Percentiles rank a stretch among this genome's conserved stretches.
These are phyloP conservation scores for Salminus brasiliensis DNA, from an alignment of 2,113 vertebrate species.

Conservation along the genomic window DNA sequence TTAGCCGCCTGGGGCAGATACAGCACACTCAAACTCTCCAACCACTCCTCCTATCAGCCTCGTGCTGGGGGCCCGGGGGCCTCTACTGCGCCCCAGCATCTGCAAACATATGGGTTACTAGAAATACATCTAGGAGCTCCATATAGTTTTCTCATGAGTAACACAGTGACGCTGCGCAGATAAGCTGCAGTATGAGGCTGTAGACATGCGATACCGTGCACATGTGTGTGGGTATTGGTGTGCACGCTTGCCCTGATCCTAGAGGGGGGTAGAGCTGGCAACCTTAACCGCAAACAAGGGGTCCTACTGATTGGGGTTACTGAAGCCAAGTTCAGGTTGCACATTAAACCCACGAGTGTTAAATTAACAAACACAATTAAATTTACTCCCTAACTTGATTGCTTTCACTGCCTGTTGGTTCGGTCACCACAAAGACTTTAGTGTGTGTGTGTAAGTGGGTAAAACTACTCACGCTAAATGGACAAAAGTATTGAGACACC, in stretches of 20 bases:
- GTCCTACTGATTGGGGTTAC: conserved; percentile 13
- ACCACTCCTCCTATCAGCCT: neutral
- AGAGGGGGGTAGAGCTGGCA: neutral
- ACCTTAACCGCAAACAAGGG: conserved; percentile 29
- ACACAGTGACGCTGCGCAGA: conserved; percentile 15
- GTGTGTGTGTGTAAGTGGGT: conserved; percentile 57
- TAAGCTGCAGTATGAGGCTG: neutral
- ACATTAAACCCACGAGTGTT: conserved; percentile 29
- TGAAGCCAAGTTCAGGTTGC: conserved; percentile 38
- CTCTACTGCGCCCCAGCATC: neutral
- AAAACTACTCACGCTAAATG: too few species aligned
- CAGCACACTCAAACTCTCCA: neutral
- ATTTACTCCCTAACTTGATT: conserved; percentile 18
- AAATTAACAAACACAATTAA: conserved; percentile 5
- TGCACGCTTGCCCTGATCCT: conserved; percentile 8
- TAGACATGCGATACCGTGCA: neutral
- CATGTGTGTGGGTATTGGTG: neutral
- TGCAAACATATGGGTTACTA: conserved; percentile 36
- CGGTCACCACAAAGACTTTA: neutral
- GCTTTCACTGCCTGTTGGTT: neutral
- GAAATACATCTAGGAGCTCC: conserved; percentile 18
- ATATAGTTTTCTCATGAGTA: conserved; percentile 1
- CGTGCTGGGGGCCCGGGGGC: neutral
- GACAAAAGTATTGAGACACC: too few species aligned
- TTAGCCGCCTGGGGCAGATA: conserved; percentile 54